Evolutionary conservation across 2,113 vertebrate genomes (phyloP), one percentile per base, ranked within the genome.

Genomic region (Oriolus oriolus): DNA sequence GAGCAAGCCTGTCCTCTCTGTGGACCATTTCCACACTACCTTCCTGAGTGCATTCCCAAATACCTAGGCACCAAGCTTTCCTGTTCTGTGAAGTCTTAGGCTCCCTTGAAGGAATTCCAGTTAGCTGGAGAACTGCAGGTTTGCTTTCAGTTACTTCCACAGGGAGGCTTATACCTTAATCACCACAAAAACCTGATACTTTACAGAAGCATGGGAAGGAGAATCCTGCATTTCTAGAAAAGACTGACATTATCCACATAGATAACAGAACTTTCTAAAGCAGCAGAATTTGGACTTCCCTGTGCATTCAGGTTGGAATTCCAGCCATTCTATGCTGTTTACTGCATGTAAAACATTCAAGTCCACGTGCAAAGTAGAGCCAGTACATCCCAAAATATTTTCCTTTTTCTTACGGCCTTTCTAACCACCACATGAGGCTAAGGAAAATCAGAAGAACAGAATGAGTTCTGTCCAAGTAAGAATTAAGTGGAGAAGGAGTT

Each of bases 1-100:
- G 19, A 49, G 56, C 27, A 61, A 44, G 15, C 19, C 65, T 61
- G 33, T 15, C 45, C 42, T 31, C 65, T 85, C 75, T n/a, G 31
- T 15, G 21, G 33, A 68, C 20, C 5, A 3, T 3, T 71, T 16
- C 26, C 2, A 4, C 0, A 0, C 7, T n/a, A 74, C 35, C 5
- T n/a, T 78, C 45, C 89, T 13, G 39, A 45, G 15, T 6, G 15
- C 20, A 5, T 54, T 56, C 52, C 57, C 60, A 4, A 65, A 39
- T 3, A 75, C 5, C 33, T 4, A 19, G 47, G 66, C 27, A 42
- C 5, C 21, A 64, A 79, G 57, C 27, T 39, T 24, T 68, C 44
- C 53, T 39, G 24, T 28, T 44, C 65, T 54, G 27, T 39, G 33
- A 60, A 76, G 63, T 11, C 27, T 33, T 44, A 49, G 59, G 49